Conservation (phyloP, 2,113 vertebrate species). For the Bujurquina vittata region DNA sequence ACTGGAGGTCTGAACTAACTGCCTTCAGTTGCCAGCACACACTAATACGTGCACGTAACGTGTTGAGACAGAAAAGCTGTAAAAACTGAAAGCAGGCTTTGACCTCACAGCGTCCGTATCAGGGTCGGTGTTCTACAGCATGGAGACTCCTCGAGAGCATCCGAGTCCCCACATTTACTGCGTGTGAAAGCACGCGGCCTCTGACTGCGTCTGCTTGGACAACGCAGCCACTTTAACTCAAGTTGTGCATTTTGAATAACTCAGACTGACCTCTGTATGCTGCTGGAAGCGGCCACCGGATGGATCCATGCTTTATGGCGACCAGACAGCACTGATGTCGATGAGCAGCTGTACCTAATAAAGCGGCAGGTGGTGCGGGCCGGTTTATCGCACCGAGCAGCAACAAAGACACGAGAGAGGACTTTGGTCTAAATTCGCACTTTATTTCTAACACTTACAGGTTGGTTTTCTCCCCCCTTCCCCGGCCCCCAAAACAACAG, state of each 20-base stretch:
- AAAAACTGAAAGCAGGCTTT: no score
- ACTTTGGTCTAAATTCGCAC: conserved; percentile 79
- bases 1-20: not conserved
- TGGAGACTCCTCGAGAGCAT: no score
- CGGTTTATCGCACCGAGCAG: not conserved
- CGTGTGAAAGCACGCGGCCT: not conserved
- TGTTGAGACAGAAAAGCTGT: no score
- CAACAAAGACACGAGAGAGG: conserved; percentile 24
- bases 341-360: no score
- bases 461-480: conserved; percentile 68
- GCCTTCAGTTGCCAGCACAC: accelerated
- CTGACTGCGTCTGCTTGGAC: not conserved
- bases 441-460: conserved; percentile 83
- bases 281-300: no score
- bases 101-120: not conserved
- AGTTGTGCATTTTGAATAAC: not conserved
- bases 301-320: no score
- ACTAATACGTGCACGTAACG: not conserved
- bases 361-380: no score
- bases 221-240: not conserved
- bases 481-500: conserved; percentile 77
- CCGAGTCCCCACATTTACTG: not conserved
- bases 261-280: not conserved
- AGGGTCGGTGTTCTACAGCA: not conserved
- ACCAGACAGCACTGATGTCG: no score